Percentiles rank a stretch among this genome's conserved stretches.
These are phyloP conservation scores for Shargacucullia verbasci DNA, from an alignment of 2,888 invertebrate genomes.

Conservation along the genomic window DNA sequence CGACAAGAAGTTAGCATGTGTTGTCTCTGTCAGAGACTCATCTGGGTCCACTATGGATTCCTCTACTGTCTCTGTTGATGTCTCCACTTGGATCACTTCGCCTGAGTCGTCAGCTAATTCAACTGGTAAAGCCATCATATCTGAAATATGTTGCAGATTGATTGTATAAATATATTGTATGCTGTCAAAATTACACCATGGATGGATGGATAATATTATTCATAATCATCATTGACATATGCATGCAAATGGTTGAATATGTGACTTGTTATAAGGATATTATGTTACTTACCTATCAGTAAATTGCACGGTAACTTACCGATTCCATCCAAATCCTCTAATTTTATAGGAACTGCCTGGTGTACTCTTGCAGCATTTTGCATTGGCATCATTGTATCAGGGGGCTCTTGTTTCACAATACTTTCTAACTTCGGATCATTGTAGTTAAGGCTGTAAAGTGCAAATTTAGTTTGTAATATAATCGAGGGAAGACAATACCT, in stretches of 20 bases:
- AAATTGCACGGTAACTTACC: slow-evolving; percentile 65
- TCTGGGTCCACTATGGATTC: slow-evolving; percentile 66
- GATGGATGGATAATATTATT: too few relatives aligned
- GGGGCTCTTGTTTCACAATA: slow-evolving; percentile 80
- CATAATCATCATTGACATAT: too few relatives aligned
- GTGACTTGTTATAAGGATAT: too few relatives aligned
- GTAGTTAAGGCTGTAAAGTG: slow-evolving; percentile 66
- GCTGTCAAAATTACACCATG: too few relatives aligned
- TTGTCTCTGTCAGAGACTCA: slow-evolving; percentile 92
- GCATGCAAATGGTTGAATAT: too few relatives aligned
- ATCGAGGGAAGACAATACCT: too few relatives aligned
- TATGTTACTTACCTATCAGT: not conserved
- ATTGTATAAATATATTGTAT: not conserved
- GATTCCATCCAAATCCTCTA: slow-evolving; percentile 86
- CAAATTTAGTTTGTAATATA: not conserved
- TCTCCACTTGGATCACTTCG: slow-evolving; percentile 74
- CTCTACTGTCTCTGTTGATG: slow-evolving; percentile 63
- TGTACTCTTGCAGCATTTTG: slow-evolving; percentile 67
- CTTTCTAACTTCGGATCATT: slow-evolving; percentile 72
- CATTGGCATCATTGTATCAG: slow-evolving; percentile 64
- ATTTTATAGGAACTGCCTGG: slow-evolving; percentile 82
- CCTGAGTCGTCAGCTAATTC: slow-evolving; percentile 91
- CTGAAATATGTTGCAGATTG: slow-evolving; percentile 66
- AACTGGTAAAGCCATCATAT: slow-evolving; percentile 94
- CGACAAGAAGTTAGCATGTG: slow-evolving; percentile 95